These are phyloP conservation scores for Anastrepha obliqua DNA, from an alignment of 1,140 invertebrate species.

Conservation along the genomic window DNA sequence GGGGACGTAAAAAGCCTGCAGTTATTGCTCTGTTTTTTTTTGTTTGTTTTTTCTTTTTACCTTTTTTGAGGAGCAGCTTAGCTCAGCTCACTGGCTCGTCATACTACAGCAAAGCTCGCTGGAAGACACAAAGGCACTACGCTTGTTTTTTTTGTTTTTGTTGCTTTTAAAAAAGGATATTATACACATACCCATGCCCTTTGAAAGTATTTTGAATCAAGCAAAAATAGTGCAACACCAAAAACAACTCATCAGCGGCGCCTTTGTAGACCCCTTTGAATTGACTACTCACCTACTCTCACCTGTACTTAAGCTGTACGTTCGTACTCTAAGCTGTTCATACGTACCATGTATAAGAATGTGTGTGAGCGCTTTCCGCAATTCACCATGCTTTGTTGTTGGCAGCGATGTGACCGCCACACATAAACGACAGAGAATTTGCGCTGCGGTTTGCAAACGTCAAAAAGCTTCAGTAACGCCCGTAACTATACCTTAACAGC, in stretches of 20 bases:
- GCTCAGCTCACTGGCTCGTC: neutral
- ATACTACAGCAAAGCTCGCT: neutral
- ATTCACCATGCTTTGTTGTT: neutral
- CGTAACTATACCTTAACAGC: neutral
- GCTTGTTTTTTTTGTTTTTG: neutral
- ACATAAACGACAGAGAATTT: slow-evolving; percentile 13
- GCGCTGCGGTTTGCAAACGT: slow-evolving; percentile 16
- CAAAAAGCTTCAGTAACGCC: slow-evolving; percentile 11
- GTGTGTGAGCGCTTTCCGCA: neutral
- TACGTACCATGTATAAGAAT: neutral
- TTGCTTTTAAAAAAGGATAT: neutral
- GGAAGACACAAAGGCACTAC: slow-evolving; percentile 17
- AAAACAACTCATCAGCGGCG: neutral
- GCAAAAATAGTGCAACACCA: neutral
- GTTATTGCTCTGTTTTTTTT: neutral
- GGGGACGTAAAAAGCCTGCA: neutral
- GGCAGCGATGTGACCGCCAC: neutral
- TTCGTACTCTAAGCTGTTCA: neutral
- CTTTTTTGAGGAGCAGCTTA: neutral
- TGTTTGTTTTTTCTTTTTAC: too few relatives aligned
- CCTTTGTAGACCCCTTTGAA: slow-evolving; percentile 11
- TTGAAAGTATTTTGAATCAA: neutral
- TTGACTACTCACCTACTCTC: slow-evolving; percentile 1
- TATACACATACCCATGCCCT: neutral
- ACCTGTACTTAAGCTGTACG: neutral